Percentiles rank a stretch among this genome's conserved stretches.
These are phyloP conservation scores for Platygyra sinensis DNA, from an alignment of 64 coral and sea anemone species.

Conservation along the genomic window DNA sequence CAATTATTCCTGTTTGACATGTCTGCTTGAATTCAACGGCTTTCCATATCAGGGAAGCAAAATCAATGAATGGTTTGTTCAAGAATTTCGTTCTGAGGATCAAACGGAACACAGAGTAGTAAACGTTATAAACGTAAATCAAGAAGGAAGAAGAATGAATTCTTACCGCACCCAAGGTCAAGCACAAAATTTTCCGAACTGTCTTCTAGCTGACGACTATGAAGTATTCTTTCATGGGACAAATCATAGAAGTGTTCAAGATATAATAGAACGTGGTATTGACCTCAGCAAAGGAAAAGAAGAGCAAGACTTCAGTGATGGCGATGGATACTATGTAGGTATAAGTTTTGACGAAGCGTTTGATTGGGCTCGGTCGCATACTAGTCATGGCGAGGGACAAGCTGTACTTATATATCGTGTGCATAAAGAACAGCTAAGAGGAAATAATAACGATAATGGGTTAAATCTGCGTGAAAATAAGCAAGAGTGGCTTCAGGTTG, in stretches of 20 bases:
- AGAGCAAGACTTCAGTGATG: constrained; percentile 23
- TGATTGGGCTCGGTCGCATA: not conserved
- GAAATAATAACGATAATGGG: not conserved
- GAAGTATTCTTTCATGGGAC: constrained; percentile 28
- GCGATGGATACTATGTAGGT: constrained; percentile 11
- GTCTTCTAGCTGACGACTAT: not conserved
- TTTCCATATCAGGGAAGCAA: not conserved
- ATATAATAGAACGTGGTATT: constrained; percentile 33
- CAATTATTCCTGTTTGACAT: too few relatives aligned
- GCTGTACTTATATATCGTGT: not conserved
- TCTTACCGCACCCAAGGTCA: not conserved
- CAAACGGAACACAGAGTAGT: not conserved
- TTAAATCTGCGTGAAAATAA: not conserved
- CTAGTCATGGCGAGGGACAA: too few relatives aligned
- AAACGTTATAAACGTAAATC: not conserved
- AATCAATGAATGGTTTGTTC: not conserved
- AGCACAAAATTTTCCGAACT: not conserved
- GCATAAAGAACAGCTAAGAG: not conserved
- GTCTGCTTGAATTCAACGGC: not conserved
- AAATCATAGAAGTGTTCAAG: not conserved
- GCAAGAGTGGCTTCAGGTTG: not conserved
- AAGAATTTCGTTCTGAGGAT: not conserved
- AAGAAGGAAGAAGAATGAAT: not conserved
- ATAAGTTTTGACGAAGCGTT: not conserved
- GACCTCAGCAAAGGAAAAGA: not conserved